A percentile compares a stretch with the other conserved stretches of the same genome.
phyloP scores from a whole-genome alignment of 2,797 vertebrate species.

The Channa striata region DNA sequence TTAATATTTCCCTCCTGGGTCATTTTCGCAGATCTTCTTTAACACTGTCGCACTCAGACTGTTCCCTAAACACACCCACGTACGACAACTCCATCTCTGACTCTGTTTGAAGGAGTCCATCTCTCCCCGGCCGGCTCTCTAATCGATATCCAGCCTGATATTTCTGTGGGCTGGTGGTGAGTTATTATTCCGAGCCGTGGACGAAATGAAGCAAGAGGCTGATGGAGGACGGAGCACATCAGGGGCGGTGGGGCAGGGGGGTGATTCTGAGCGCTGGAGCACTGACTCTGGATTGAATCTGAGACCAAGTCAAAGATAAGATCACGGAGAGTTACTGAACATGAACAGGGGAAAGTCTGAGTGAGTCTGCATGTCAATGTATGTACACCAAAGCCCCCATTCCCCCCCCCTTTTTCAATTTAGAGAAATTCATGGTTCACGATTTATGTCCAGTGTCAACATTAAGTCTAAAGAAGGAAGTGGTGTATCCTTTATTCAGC shows the following conservation, averaged over 20 bases:
- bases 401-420: not conserved
- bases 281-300: slow-evolving; percentile 41
- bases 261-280: slow-evolving; percentile 49
- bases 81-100: slow-evolving; percentile 33
- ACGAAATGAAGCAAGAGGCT: slow-evolving; percentile 18
- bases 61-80: slow-evolving; percentile 11
- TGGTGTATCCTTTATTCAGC: not conserved
- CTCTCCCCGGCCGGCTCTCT: slow-evolving; percentile 24
- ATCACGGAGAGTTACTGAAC: not conserved
- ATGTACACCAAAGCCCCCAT: not conserved
- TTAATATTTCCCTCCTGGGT: not conserved
- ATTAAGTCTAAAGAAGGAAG: not conserved
- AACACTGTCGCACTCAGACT: not conserved
- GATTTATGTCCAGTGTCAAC: not conserved
- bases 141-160: slow-evolving; percentile 54
- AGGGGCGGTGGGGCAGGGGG: not conserved
- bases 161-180: slow-evolving; percentile 41
- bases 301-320: slow-evolving; percentile 25
- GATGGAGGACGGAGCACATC: slow-evolving; percentile 36
- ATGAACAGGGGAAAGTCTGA: not conserved
- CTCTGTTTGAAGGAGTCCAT: slow-evolving; percentile 30
- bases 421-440: no score
- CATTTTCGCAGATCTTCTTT: not conserved
- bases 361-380: not conserved
- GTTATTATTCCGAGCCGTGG: slow-evolving; percentile 53